These are phyloP conservation scores for Toxotes chatareus DNA, from an alignment of 2,113 vertebrate species.

Conservation along the genomic window DNA sequence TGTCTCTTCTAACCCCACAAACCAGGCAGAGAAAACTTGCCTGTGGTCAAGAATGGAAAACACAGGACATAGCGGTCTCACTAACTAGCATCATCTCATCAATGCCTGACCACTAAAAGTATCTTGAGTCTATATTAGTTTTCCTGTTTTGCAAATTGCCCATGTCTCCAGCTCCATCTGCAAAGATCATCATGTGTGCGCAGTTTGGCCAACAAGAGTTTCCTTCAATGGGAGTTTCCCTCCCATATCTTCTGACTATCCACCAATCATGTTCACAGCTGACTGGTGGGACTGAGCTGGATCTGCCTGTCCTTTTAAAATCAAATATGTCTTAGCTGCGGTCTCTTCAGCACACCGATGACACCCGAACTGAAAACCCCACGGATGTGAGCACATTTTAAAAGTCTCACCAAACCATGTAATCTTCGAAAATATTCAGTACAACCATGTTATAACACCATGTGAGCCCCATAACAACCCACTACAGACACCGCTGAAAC, in stretches of 20 bases:
- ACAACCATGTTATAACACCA: constrained; percentile 60
- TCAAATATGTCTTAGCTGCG: constrained; percentile 64
- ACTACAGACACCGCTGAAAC: constrained; percentile 47
- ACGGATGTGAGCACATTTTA: constrained; percentile 68
- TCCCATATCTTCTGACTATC: constrained; percentile 58
- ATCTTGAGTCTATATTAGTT: constrained; percentile 75
- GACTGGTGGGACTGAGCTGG: constrained; percentile 48
- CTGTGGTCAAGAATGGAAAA: constrained; percentile 77
- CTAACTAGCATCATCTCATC: constrained; percentile 81
- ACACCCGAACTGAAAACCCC: constrained; percentile 58
- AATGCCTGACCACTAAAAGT: constrained; percentile 72
- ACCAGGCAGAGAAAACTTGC: constrained; percentile 51
- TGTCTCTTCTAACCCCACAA: constrained; percentile 64
- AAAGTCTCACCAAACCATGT: constrained; percentile 70
- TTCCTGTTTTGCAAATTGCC: constrained; percentile 79
- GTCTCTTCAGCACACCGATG: constrained; percentile 56
- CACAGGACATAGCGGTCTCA: constrained; percentile 73
- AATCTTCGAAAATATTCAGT: constrained; percentile 65
- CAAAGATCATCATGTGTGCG: constrained; percentile 68
- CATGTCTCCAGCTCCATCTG: constrained; percentile 75
- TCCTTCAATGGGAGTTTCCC: constrained; percentile 60
- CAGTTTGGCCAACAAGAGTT: constrained; percentile 63
- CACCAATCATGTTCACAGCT: constrained; percentile 60
- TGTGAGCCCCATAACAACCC: constrained; percentile 40
- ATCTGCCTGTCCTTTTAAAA: constrained; percentile 63